A percentile compares a stretch with the other conserved stretches of the same genome.
These are phyloP conservation scores for Tadarida brasiliensis DNA, from an alignment of 2,797 vertebrate species.

Conservation along the genomic window DNA sequence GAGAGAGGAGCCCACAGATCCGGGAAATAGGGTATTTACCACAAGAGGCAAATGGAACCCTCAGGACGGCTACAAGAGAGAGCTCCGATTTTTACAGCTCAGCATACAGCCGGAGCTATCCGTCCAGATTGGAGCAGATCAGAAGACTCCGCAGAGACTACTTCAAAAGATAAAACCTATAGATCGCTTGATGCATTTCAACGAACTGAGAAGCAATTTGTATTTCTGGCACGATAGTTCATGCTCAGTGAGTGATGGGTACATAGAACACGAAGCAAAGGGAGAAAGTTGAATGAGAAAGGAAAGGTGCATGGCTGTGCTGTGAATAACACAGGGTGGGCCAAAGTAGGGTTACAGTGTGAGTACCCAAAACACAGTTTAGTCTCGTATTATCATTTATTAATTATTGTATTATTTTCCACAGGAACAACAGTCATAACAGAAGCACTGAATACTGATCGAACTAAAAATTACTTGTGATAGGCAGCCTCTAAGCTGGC, in stretches of 20 bases:
- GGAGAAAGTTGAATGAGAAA: not conserved
- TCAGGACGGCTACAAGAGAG: not conserved
- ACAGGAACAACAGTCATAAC: not conserved
- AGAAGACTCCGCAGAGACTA: not conserved
- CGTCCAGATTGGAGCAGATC: not conserved
- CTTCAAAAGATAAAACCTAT: not conserved
- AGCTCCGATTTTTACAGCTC: not conserved
- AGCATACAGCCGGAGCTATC: not conserved
- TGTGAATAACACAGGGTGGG: not conserved
- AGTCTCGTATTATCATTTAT: not conserved
- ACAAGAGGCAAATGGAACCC: not conserved
- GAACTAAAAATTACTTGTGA: not conserved
- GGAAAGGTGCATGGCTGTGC: not conserved
- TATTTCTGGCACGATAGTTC: constrained; percentile 22
- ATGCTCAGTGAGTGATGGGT: not conserved
- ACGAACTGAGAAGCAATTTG: constrained; percentile 6
- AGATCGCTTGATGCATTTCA: not conserved
- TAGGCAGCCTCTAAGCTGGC: not conserved
- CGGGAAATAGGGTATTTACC: not conserved
- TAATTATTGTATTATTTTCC: not conserved
- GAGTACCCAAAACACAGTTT: not conserved
- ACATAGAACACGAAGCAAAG: not conserved
- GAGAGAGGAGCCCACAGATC: not conserved
- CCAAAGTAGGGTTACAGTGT: not conserved
- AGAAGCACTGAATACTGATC: not conserved